These are phyloP conservation scores for Coendou prehensilis DNA, from an alignment of 2,797 vertebrate species.

Conservation along the genomic window DNA sequence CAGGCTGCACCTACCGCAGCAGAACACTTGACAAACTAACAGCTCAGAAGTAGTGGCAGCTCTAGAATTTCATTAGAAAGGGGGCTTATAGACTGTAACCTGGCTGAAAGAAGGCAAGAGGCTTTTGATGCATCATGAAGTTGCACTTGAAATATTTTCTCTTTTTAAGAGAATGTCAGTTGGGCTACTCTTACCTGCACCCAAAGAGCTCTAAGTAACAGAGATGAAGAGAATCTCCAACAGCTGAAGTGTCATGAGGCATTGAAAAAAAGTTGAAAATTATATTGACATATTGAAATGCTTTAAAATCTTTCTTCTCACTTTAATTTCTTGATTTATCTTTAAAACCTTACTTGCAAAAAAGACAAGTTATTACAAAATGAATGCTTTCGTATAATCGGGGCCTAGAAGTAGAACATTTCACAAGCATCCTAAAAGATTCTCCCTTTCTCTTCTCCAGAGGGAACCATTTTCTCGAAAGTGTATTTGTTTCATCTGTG, in stretches of 20 bases:
- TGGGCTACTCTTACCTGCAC: not conserved
- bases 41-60: not conserved
- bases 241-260: not conserved
- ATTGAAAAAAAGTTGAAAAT: not conserved
- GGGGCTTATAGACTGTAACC: not conserved
- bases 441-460: not conserved
- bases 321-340: not conserved
- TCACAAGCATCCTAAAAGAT: not conserved
- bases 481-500: not conserved
- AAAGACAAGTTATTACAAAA: not conserved
- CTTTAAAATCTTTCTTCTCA: not conserved
- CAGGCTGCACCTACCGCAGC: not conserved
- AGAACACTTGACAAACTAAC: not conserved
- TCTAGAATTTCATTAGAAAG: not conserved
- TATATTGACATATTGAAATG: not conserved
- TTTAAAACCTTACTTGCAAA: conserved; percentile 18
- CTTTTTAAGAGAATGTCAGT: not conserved
- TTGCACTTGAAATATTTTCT: not conserved
- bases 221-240: not conserved
- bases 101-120: not conserved
- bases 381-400: not conserved
- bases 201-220: not conserved
- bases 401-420: not conserved
- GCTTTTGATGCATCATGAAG: not conserved
- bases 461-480: not conserved